Conservation (phyloP, 1,140 invertebrate genomes). For the Platorchestia sp. region DNA sequence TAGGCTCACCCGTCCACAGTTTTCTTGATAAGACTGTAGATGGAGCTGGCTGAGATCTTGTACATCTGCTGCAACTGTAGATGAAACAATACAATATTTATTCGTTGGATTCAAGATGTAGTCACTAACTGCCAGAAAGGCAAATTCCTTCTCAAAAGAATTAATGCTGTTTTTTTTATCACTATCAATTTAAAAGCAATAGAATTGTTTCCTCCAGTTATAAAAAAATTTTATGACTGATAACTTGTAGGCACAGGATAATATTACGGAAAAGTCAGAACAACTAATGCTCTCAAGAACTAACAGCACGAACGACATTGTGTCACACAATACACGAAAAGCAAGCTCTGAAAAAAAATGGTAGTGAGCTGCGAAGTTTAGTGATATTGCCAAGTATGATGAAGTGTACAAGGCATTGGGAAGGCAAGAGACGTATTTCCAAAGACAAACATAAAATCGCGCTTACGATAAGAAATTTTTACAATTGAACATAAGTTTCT, state of each 20-base stretch:
- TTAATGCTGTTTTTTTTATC: neutral
- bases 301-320: neutral
- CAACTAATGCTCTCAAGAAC: neutral
- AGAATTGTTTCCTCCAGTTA: no score
- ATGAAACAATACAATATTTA: neutral
- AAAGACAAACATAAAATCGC: neutral
- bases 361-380: neutral
- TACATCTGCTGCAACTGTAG: conserved; percentile 32
- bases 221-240: neutral
- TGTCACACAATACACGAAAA: neutral
- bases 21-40: conserved; percentile 36
- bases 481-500: neutral
- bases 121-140: neutral
- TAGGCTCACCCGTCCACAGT: conserved; percentile 11
- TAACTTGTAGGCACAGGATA: neutral
- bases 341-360: neutral
- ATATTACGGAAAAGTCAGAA: neutral
- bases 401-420: neutral
- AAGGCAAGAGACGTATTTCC: neutral
- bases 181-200: neutral
- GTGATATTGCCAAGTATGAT: neutral
- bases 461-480: neutral
- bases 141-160: neutral
- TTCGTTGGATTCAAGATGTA: neutral
- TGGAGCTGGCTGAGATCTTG: conserved; percentile 10